Percentiles rank a stretch among this genome's conserved stretches.
Evolutionary conservation across 1,140 invertebrate species (phyloP).

Genomic region (Cotesia typhae): DNA sequence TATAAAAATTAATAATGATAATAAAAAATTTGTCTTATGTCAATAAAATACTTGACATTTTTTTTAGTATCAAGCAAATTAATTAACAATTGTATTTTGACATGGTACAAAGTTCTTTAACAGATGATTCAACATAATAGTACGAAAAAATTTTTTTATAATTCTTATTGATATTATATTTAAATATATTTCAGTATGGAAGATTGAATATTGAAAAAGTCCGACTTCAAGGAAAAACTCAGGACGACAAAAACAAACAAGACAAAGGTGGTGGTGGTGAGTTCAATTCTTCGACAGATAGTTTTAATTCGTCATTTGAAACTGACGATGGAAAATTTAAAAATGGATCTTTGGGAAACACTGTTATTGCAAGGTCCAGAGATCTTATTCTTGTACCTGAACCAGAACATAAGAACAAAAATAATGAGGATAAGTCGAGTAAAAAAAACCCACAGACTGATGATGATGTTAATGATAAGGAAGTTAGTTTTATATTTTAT

Average conservation of each 20-base stretch:
- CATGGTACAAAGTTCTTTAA: too few species aligned
- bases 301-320: constrained; percentile 37
- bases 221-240: constrained; percentile 66
- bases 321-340: constrained; percentile 46
- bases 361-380: constrained; percentile 69
- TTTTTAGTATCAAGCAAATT: neutral
- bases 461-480: constrained; percentile 12
- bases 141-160: constrained; percentile 9
- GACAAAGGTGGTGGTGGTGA: constrained; percentile 61
- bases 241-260: constrained; percentile 65
- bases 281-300: constrained; percentile 20
- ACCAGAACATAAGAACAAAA: constrained; percentile 63
- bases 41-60: constrained; percentile 17
- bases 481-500: neutral
- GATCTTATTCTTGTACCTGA: constrained; percentile 72
- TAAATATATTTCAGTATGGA: constrained; percentile 71
- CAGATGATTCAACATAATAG: too few species aligned
- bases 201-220: constrained; percentile 81
- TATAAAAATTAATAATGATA: too few species aligned
- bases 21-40: too few species aligned
- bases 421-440: constrained; percentile 39
- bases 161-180: constrained; percentile 17
- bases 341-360: constrained; percentile 56
- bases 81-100: neutral
- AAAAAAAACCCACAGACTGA: constrained; percentile 36